These are phyloP conservation scores for Drosophila eohydei DNA, from an alignment of 2,888 invertebrate species.

Conservation along the genomic window DNA sequence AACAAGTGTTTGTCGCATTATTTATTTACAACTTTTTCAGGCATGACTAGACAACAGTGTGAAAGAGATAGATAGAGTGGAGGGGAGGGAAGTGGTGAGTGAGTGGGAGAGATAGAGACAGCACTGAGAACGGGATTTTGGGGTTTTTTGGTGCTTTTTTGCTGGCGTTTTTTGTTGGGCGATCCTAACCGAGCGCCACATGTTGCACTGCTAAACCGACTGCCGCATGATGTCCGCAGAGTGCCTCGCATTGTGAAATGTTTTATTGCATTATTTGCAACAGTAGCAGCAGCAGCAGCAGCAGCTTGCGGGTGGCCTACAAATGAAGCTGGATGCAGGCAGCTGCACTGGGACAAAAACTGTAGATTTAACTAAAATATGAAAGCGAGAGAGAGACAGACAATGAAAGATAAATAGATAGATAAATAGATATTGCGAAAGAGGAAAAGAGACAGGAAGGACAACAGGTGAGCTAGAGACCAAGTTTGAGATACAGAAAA, in stretches of 20 bases:
- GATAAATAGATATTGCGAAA: not conserved
- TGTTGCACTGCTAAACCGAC: constrained; percentile 59
- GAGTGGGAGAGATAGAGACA: not conserved
- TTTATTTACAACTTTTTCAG: constrained; percentile 51
- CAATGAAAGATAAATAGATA: not conserved
- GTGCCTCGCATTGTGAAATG: constrained; percentile 60
- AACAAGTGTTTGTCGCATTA: constrained; percentile 41
- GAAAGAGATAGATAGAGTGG: not conserved
- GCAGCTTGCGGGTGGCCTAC: constrained; percentile 35
- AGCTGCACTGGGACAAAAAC: constrained; percentile 10
- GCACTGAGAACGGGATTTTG: constrained; percentile 26
- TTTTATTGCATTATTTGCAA: constrained; percentile 64
- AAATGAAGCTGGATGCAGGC: constrained; percentile 6
- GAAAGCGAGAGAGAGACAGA: too few relatives aligned
- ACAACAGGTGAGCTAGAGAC: not conserved
- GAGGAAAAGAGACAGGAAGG: not conserved
- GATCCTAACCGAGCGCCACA: constrained; percentile 42
- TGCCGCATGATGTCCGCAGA: constrained; percentile 51
- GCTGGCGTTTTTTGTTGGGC: constrained; percentile 23
- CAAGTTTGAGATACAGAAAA: not conserved
- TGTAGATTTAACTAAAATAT: too few relatives aligned
- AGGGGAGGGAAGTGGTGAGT: not conserved
- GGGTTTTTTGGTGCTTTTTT: constrained; percentile 11
- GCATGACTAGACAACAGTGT: constrained; percentile 41
- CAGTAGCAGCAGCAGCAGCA: constrained; percentile 22